Percentiles rank a stretch among this genome's conserved stretches.
phyloP scores from a whole-genome alignment of 2,797 vertebrate species.

The Peromyscus melanophrys region DNA sequence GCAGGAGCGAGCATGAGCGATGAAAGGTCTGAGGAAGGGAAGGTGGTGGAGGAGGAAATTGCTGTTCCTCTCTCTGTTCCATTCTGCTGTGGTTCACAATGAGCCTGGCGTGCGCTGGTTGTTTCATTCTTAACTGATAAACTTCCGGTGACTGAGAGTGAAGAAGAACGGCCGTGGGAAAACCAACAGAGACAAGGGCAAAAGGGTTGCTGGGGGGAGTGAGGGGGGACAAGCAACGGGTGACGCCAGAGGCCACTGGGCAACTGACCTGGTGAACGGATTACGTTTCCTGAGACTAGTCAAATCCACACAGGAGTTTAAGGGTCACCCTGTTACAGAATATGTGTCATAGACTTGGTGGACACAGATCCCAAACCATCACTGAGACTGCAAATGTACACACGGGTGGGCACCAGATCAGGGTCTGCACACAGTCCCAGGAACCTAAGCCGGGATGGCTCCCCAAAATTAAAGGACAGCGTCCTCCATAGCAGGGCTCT shows the following conservation, averaged over 20 bases:
- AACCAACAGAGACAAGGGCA: not conserved
- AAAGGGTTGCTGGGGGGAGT: not conserved
- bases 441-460: not conserved
- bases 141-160: conserved; percentile 1
- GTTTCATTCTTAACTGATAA: not conserved
- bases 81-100: not conserved
- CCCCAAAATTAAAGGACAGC: not conserved
- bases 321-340: not conserved
- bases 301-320: not conserved
- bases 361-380: not conserved
- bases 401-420: not conserved
- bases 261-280: not conserved
- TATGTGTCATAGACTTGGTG: not conserved
- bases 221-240: not conserved
- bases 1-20: not conserved
- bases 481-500: not conserved
- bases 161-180: conserved; percentile 22
- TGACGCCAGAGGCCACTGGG: not conserved
- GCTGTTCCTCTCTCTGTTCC: conserved; percentile 12
- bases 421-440: not conserved
- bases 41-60: not conserved
- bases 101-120: conserved; percentile 29
- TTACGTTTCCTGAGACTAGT: not conserved
- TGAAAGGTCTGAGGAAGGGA: not conserved
- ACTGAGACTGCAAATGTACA: not conserved